Percentiles rank a stretch among this genome's conserved stretches.
Evolutionary conservation across 2,113 vertebrate genomes (phyloP).

Genomic region (Vulpes vulpes): DNA sequence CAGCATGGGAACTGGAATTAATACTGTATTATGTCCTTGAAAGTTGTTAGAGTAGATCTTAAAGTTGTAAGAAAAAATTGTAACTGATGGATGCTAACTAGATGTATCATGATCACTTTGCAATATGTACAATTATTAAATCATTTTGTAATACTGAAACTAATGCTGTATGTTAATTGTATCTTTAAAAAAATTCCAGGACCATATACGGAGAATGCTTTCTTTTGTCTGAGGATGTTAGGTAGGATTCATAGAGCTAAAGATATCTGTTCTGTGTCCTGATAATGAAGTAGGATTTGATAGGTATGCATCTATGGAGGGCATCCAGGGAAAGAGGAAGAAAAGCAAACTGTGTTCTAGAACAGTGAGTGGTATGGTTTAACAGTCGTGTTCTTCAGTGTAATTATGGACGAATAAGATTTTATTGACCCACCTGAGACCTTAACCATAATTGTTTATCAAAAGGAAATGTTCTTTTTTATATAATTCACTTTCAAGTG

Average conservation of each 20-base stretch:
- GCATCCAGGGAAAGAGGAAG: not conserved
- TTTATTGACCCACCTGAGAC: not conserved
- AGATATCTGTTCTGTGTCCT: not conserved
- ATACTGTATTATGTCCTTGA: not conserved
- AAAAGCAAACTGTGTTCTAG: not conserved
- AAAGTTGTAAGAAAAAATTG: not conserved
- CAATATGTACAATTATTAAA: not conserved
- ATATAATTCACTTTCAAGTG: not conserved
- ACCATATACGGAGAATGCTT: not conserved
- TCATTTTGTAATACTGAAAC: not conserved
- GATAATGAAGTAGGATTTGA: not conserved
- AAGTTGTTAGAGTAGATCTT: not conserved
- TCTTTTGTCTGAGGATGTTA: not conserved
- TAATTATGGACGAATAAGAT: not conserved
- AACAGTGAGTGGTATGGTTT: rapidly evolving
- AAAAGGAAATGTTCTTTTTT: not conserved
- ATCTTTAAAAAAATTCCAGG: not conserved
- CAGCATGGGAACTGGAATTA: not conserved
- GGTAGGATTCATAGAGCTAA: not conserved
- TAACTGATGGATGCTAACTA: not conserved
- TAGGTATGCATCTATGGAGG: not conserved
- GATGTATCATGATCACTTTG: not conserved
- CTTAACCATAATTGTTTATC: not conserved
- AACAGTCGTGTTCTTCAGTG: not conserved
- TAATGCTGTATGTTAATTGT: not conserved